These are phyloP conservation scores for Julus scanicus DNA, from an alignment of 2,888 invertebrate species.

Conservation along the genomic window DNA sequence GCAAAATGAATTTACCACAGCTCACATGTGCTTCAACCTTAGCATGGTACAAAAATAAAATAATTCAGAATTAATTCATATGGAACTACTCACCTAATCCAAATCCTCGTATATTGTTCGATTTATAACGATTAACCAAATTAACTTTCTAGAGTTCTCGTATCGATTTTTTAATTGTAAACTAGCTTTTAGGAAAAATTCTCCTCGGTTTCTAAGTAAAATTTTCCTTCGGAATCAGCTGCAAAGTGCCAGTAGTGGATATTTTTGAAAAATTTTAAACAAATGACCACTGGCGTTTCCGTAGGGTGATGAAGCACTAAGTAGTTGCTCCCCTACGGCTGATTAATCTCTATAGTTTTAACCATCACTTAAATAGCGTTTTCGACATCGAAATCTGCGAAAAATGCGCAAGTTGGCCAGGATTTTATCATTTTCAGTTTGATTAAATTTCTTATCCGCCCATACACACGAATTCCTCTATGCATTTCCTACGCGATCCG, in stretches of 20 bases:
- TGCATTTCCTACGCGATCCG: neutral
- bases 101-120: neutral
- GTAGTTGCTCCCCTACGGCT: neutral
- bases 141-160: neutral
- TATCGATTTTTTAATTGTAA: neutral
- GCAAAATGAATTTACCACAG: no score
- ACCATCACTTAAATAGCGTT: neutral
- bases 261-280: neutral
- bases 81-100: neutral
- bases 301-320: neutral
- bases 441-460: constrained; percentile 17
- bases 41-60: neutral
- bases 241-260: neutral
- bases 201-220: neutral
- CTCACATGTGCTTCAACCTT: neutral
- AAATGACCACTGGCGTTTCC: constrained; percentile 5
- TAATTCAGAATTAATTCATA: neutral
- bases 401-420: neutral
- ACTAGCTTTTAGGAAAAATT: neutral
- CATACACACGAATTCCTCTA: neutral
- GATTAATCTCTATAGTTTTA: neutral
- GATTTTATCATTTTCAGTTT: neutral
- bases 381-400: neutral
- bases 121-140: neutral
- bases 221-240: neutral